Evolutionary conservation across 2,113 vertebrate species (phyloP), one percentile per base, ranked within the genome.

Genomic region (Chaetops frenatus): DNA sequence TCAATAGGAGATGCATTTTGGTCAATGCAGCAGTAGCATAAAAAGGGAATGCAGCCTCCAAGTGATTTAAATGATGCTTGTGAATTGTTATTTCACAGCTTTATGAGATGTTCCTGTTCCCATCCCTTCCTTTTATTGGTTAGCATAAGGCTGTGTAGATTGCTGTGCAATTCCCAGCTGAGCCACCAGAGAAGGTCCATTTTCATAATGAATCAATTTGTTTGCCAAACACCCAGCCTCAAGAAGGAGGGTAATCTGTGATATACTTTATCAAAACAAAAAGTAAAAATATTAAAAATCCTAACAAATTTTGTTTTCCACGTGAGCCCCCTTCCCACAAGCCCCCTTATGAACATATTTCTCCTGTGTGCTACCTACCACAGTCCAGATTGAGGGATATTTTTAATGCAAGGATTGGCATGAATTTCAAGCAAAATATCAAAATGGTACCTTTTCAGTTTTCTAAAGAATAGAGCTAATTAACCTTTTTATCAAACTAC

Each of bases 341-440:
- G 24, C 28, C 35, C 27, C 28, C 11, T 67, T 25, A 38, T 3
- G 7, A 78, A 27, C 19, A 35, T 5, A 10, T 35, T 92, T 95
- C 64, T 90, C 61, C 81, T 82, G 50, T 71, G 57, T 83, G 56
- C 65, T n/a, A 76, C 56, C 48, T 83, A 78, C 57, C 57, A 66
- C 62, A 80, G n/a, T 86, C 72, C 79, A 80, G 76, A 95, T 21
- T 76, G 92, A 97, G 58, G 27, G 70, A 70, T 48, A 51, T 69
- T 96, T 94, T 76, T 73, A 84, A 95, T 88, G 69, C 11, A 77
- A 81, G 77, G 54, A 83, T 70, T 94, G 67, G 85, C 48, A 73
- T 84, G 86, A 88, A 97, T 97, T 95, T 97, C 94, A 95, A 97
- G 95, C 62, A 96, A 82, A 88, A 96, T 57, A 74, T 74, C 91